These are phyloP conservation scores for Eudyptes chrysolophus DNA, from an alignment of 2,113 vertebrate genomes.

Conservation along the genomic window DNA sequence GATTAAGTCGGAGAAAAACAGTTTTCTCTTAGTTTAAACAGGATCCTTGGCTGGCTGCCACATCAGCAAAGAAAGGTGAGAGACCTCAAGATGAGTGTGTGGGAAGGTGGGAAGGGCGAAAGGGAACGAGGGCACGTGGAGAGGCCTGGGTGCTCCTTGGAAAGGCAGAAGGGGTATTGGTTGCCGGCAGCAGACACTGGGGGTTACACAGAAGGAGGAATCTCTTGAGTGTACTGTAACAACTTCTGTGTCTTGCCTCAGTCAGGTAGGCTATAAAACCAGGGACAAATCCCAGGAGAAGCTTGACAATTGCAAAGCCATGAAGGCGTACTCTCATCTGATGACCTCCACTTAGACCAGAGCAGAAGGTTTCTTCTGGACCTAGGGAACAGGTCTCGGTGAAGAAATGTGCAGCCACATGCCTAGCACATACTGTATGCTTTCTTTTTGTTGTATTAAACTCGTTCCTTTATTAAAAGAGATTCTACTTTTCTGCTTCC, in stretches of 20 bases:
- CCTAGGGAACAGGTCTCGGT: neutral
- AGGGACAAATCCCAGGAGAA: neutral
- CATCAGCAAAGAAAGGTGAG: neutral
- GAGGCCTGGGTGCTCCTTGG: neutral
- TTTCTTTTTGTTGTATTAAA: neutral
- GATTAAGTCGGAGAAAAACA: neutral
- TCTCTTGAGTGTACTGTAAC: neutral
- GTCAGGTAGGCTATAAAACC: neutral
- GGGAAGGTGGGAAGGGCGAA: neutral
- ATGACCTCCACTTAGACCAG: neutral
- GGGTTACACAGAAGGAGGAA: neutral
- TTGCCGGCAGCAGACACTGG: neutral
- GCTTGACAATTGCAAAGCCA: neutral
- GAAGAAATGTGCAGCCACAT: neutral
- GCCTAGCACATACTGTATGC: neutral
- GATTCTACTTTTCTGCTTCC: neutral
- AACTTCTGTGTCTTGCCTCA: neutral
- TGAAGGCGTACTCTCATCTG: neutral
- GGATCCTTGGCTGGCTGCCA: neutral
- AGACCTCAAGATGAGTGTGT: neutral
- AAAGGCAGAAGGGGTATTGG: neutral
- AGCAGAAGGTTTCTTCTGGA: neutral
- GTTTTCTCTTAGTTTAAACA: neutral
- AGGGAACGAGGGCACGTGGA: accelerated
- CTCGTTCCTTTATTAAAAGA: neutral